Evolutionary conservation across 2,888 invertebrate species (phyloP), one percentile per base, ranked within the genome.

Genomic region (Euplagia quadripunctaria): DNA sequence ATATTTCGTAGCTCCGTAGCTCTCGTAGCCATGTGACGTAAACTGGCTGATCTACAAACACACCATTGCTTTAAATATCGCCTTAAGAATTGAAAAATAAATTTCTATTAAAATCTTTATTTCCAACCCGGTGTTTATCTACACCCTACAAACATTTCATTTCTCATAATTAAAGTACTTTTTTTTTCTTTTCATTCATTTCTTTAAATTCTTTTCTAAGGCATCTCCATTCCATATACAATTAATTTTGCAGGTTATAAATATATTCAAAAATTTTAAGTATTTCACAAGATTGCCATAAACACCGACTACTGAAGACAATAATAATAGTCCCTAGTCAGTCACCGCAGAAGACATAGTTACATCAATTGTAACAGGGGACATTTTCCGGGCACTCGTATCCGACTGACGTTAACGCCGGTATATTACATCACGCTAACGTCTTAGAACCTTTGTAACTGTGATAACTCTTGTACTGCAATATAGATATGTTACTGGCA

Each of bases 341-440:
- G 55, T 58, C 20, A 20, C 55, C n/a, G 20, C 55, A 58, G 55
- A 20, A 58, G 55, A 20, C 61, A 61, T 20, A 31, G 12, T 20
- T 31, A 31, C 20, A 61, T 61, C 61, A 61, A 61, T 61, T 42
- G 64, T 64, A 43, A 64, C 16, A 64, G 64, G 42, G 42, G 64
- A 42, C 64, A 64, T 64, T 41, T 43, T 43, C 64, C 64, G 64
- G 43, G 64, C 43, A 31, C 61, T 64, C n/a, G 42, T 64, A 42
- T 42, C 14, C 17, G 42, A 17, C 64, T 17, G 17, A 64, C 63
- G 41, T 41, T 41, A 17, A 14, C 17, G 9, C 3, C 16, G 41
- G 14, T 14, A 63, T 11, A 41, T 31, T 64, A n/a, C 42, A 42
- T 42, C 9, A 64, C 42, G 16, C 17, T 64, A 64, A 42, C 64